Percentiles rank a stretch among this genome's conserved stretches.
Evolutionary conservation across 2,888 invertebrate genomes (phyloP).

Genomic region (Orchestes rusci): DNA sequence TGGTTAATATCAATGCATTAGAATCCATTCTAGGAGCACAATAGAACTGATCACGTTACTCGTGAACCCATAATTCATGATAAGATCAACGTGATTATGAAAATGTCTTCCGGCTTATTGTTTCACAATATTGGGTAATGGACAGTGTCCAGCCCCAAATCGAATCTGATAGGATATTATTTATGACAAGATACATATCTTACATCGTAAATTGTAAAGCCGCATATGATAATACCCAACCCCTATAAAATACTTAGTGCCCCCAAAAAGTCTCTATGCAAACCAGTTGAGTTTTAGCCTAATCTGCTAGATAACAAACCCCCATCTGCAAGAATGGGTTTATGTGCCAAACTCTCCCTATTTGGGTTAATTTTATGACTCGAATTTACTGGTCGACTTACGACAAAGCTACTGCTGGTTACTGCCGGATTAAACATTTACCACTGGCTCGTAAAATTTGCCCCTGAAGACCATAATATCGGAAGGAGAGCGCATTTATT

Average conservation of each 20-base stretch:
- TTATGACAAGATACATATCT: too few relatives aligned
- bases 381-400: slow-evolving; percentile 14
- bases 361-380: slow-evolving; percentile 17
- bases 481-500: neutral
- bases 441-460: slow-evolving; percentile 7
- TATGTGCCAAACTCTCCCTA: slow-evolving; percentile 10
- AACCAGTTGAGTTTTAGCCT: slow-evolving; percentile 14
- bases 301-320: slow-evolving; percentile 16
- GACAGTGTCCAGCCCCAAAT: too few relatives aligned
- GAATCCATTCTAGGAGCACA: too few relatives aligned
- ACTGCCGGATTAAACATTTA: slow-evolving; percentile 16
- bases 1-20: too few relatives aligned
- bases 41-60: too few relatives aligned
- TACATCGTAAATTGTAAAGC: too few relatives aligned
- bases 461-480: slow-evolving; percentile 3
- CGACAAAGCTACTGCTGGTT: slow-evolving; percentile 10
- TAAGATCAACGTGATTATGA: too few relatives aligned
- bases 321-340: slow-evolving; percentile 18
- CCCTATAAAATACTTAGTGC: slow-evolving; percentile 4
- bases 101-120: too few relatives aligned
- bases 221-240: too few relatives aligned
- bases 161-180: too few relatives aligned
- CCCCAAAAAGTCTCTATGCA: slow-evolving; percentile 13
- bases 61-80: too few relatives aligned
- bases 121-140: too few relatives aligned